Percentiles rank a stretch among this genome's conserved stretches.
These are phyloP conservation scores for Xenopus borealis DNA, from an alignment of 2,113 vertebrate genomes.

Conservation along the genomic window DNA sequence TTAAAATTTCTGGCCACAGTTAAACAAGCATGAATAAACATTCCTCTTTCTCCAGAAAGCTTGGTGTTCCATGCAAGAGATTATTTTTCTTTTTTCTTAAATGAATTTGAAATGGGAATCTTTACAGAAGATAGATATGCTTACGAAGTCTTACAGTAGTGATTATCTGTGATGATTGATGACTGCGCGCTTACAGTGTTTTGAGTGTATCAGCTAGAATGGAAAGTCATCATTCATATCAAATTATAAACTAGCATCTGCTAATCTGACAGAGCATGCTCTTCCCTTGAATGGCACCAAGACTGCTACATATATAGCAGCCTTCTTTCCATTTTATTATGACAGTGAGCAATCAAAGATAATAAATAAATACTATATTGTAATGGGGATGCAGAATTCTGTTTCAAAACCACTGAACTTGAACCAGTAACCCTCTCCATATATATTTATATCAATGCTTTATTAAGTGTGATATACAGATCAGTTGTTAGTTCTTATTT, in stretches of 20 bases:
- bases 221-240: slow-evolving; percentile 38
- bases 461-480: too few species aligned
- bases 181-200: slow-evolving; percentile 31
- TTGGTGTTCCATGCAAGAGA: background rate
- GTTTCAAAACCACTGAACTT: too few species aligned
- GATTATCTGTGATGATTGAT: slow-evolving; percentile 44
- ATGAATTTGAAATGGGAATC: slow-evolving; percentile 15
- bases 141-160: slow-evolving; percentile 22
- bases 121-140: slow-evolving; percentile 27
- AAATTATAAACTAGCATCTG: slow-evolving; percentile 30
- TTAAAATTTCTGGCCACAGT: background rate
- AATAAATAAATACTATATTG: too few species aligned
- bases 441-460: too few species aligned
- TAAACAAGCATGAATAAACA: slow-evolving; percentile 23
- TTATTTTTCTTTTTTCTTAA: background rate
- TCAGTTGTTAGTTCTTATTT: too few species aligned
- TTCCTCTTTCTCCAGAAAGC: background rate
- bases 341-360: too few species aligned
- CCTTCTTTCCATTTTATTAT: background rate
- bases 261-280: slow-evolving; percentile 32
- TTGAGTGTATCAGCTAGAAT: slow-evolving; percentile 24
- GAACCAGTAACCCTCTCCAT: too few species aligned
- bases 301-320: background rate
- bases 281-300: slow-evolving; percentile 28
- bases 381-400: too few species aligned